Evolutionary conservation across 2,888 invertebrate genomes (phyloP).

Genomic region (Plebejus anna): DNA sequence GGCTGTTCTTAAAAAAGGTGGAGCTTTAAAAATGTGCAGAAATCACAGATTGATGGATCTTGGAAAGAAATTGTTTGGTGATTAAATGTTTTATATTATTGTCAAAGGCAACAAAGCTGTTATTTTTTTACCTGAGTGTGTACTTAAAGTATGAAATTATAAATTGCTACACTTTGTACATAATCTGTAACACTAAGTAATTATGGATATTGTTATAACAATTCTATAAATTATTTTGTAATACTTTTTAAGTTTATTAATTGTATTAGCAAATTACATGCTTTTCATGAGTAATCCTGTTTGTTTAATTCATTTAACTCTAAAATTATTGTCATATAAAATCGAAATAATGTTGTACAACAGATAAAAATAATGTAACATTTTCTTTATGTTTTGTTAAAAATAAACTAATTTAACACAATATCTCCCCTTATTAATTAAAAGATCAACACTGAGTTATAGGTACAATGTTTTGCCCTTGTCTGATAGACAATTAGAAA

Average conservation of each 20-base stretch:
- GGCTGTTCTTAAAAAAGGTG: slow-evolving; percentile 88
- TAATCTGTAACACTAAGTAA: slow-evolving; percentile 28
- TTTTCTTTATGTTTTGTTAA: neutral
- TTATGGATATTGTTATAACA: slow-evolving; percentile 28
- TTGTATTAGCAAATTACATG: slow-evolving; percentile 25
- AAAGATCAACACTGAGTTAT: too few relatives aligned
- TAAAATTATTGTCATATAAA: neutral
- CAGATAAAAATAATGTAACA: neutral
- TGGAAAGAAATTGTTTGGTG: slow-evolving; percentile 92
- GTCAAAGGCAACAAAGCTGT: slow-evolving; percentile 25
- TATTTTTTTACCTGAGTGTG: slow-evolving; percentile 38
- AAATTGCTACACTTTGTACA: slow-evolving; percentile 26
- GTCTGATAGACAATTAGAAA: too few relatives aligned
- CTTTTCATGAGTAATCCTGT: neutral
- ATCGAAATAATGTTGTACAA: too few relatives aligned
- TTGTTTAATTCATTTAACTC: neutral
- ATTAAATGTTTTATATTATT: slow-evolving; percentile 70
- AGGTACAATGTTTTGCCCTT: too few relatives aligned
- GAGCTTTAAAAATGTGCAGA: slow-evolving; percentile 90
- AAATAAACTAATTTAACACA: too few relatives aligned
- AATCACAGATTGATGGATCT: slow-evolving; percentile 94
- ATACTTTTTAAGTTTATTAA: slow-evolving; percentile 23
- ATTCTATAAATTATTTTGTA: slow-evolving; percentile 30
- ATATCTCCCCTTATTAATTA: too few relatives aligned
- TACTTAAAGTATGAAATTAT: slow-evolving; percentile 36